Evolutionary conservation across 2,113 vertebrate genomes (phyloP), one percentile per base, ranked within the genome.

Genomic region (Microcebus griseorufus): DNA sequence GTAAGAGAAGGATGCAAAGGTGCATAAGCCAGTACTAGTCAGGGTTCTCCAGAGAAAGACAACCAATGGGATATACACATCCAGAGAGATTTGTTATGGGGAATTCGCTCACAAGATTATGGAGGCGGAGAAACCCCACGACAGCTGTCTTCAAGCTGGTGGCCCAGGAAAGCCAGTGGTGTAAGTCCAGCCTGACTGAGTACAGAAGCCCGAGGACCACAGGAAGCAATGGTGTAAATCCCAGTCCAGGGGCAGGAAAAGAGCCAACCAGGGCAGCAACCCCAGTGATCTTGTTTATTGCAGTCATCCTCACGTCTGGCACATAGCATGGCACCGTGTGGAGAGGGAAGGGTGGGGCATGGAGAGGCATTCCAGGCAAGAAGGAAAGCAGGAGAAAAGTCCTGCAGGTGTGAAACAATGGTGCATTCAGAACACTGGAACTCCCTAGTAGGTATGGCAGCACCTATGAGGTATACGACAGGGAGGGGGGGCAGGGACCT

Each of bases 261-360:
- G 67, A 70, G 1, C 39, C 45, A 16, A 20, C 65, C 37, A 69
- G 10, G 42, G 9, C 11, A 12, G 39, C 5, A 6, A 39, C 80
- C 25, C 55, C 64, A 34, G 4, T 2, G 37, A 34, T 1, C 73
- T 45, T 62, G 10, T 9, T 13, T 48, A 17, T 25, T 16, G 20
- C 0, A 2, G 4, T 23, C 16, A 2, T 42, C 37, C 62, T 70
- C 12, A 0, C 11, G 9, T 48, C 84, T 42, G 6, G n/a, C 23
- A 27, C 17, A 6, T 2, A 51, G 27, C 53, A 8, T 27, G 37
- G 34, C 2, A 12, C 34, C 1, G 0, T 10, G 39, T 27, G 12
- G 18, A 60, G 4, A 5, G 29, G 1, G 13, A 48, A 78, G 12
- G 17, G 32, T 25, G 10, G 5, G 5, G 4, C 7, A 53, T 20